These are phyloP conservation scores for Lottia scabra DNA, from an alignment of 2,888 invertebrate species.

Conservation along the genomic window DNA sequence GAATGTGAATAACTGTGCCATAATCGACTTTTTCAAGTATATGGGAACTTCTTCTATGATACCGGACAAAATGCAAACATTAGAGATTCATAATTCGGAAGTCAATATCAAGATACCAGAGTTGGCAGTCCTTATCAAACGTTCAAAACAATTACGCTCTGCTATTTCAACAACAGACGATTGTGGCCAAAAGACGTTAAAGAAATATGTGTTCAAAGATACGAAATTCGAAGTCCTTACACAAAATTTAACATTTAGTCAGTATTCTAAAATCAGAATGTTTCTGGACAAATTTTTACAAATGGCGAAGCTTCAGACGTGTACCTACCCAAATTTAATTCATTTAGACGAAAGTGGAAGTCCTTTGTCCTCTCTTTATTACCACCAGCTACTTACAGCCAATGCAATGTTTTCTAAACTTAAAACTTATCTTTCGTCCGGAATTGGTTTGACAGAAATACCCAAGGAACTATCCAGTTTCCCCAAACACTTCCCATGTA, in stretches of 20 bases:
- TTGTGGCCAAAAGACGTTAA: not conserved
- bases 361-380: not conserved
- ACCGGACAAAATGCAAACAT: not conserved
- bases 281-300: not conserved
- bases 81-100: not conserved
- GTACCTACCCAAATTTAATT: not conserved
- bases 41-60: not conserved
- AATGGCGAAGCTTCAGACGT: not conserved
- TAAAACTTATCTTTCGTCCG: not conserved
- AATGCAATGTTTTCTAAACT: not conserved
- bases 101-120: not conserved
- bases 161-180: not conserved
- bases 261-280: not conserved
- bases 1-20: not conserved
- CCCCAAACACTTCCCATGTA: not conserved
- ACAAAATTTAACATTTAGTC: not conserved
- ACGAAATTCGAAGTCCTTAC: not conserved
- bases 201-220: not conserved
- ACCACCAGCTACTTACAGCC: not conserved
- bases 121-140: not conserved
- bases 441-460: not conserved
- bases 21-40: not conserved
- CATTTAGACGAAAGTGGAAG: not conserved
- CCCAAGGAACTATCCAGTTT: not conserved
- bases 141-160: not conserved